Evolutionary conservation across 1,140 invertebrate genomes (phyloP).

Genomic region (Atta texana): DNA sequence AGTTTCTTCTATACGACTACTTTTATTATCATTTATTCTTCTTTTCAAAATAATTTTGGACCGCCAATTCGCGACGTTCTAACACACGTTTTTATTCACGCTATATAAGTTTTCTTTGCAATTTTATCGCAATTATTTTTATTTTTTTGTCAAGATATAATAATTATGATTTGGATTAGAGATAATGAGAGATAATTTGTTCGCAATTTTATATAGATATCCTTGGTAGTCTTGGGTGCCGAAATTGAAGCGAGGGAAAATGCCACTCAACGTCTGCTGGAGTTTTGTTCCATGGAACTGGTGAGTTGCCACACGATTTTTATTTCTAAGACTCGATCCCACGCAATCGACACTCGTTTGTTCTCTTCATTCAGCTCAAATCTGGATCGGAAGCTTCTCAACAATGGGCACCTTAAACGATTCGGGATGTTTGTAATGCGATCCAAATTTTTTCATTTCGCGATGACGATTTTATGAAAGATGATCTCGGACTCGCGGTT

Average conservation of each 20-base stretch:
- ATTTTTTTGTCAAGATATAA: background rate
- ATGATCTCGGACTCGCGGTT: conserved; percentile 30
- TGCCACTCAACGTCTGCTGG: conserved; percentile 73
- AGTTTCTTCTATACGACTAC: background rate
- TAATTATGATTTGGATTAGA: background rate
- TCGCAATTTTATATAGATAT: conserved; percentile 71
- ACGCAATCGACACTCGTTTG: conserved; percentile 7
- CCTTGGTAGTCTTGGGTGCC: conserved; percentile 78
- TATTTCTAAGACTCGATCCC: conserved; percentile 22
- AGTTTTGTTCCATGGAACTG: conserved; percentile 81
- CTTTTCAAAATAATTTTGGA: background rate
- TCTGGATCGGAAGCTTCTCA: conserved; percentile 42
- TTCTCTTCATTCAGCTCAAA: conserved; percentile 27
- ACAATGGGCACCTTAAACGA: conserved; percentile 59
- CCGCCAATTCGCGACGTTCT: no score
- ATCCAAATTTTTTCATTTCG: conserved; percentile 45
- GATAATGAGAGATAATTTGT: background rate
- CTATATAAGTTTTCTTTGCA: background rate
- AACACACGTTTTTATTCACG: background rate
- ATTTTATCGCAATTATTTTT: background rate
- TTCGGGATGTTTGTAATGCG: conserved; percentile 50
- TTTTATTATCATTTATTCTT: conserved; percentile 22
- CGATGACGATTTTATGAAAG: conserved; percentile 41
- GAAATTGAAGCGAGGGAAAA: conserved; percentile 79
- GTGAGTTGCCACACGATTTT: conserved; percentile 76